Conservation (phyloP, 2,113 vertebrate genomes). For the Lipophrys pholis region DNA sequence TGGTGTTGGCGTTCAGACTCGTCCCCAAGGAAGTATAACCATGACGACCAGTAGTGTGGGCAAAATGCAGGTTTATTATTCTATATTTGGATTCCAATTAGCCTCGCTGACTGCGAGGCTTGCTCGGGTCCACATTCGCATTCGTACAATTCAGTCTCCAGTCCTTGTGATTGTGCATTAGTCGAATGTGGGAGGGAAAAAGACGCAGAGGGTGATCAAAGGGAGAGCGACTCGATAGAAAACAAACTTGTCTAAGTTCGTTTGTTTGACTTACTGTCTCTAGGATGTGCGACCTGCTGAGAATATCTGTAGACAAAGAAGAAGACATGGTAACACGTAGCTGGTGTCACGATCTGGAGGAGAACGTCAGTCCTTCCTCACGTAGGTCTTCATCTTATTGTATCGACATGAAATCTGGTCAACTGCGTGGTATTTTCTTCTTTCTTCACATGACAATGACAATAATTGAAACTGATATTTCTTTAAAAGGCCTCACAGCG, state of each 20-base stretch:
- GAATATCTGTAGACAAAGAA: constrained; percentile 26
- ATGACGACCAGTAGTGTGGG: constrained; percentile 66
- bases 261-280: constrained; percentile 30
- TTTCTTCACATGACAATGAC: no score
- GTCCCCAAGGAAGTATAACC: constrained; percentile 70
- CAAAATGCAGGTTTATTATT: constrained; percentile 67
- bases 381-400: background rate
- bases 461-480: no score
- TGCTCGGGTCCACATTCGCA: constrained; percentile 40
- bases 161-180: constrained; percentile 44
- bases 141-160: constrained; percentile 50
- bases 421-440: no score
- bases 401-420: no score
- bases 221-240: constrained; percentile 28
- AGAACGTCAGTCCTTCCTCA: background rate
- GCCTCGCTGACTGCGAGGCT: constrained; percentile 54
- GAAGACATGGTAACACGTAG: constrained; percentile 4
- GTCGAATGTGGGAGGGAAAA: constrained; percentile 43
- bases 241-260: constrained; percentile 38
- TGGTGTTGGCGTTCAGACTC: constrained; percentile 60
- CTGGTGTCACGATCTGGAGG: background rate
- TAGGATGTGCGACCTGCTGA: constrained; percentile 1
- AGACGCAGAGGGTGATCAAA: constrained; percentile 49
- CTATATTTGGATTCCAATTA: constrained; percentile 78
- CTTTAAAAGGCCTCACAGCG: no score